phyloP scores from a whole-genome alignment of 2,797 vertebrate species.

The Eurystomus glaucurus region DNA sequence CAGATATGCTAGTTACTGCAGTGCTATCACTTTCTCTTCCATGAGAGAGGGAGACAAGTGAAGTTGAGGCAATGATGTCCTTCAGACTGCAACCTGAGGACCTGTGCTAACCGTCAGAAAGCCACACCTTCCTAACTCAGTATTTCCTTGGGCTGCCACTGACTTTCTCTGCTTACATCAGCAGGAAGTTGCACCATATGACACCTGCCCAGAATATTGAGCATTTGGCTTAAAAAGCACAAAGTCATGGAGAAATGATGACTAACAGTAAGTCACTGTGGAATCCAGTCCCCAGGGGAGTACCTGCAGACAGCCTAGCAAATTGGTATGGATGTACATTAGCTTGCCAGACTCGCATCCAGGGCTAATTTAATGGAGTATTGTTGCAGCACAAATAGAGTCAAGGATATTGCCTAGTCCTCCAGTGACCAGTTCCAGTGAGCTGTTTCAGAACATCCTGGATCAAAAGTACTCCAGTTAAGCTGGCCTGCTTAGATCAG shows the following conservation, averaged over 20 bases:
- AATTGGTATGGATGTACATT: slow-evolving; percentile 44
- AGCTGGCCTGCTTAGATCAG: background rate
- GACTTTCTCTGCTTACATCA: slow-evolving; percentile 42
- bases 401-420: background rate
- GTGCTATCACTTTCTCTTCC: background rate
- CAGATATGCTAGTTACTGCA: background rate
- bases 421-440: background rate
- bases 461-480: slow-evolving; percentile 1
- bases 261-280: background rate
- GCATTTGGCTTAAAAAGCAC: slow-evolving; percentile 54
- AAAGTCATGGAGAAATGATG: slow-evolving; percentile 44
- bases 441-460: background rate
- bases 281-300: slow-evolving; percentile 5
- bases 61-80: background rate
- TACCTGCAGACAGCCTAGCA: slow-evolving; percentile 36
- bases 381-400: background rate
- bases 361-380: slow-evolving; percentile 20
- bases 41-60: background rate
- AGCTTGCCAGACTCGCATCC: slow-evolving; percentile 17
- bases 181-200: background rate
- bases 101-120: slow-evolving; percentile 1
- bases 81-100: background rate
- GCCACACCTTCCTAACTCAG: background rate
- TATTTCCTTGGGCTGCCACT: background rate
- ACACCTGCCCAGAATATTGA: slow-evolving; percentile 42